These are phyloP conservation scores for Clarias macrocephalus DNA, from an alignment of 2,113 vertebrate species.

Conservation along the genomic window DNA sequence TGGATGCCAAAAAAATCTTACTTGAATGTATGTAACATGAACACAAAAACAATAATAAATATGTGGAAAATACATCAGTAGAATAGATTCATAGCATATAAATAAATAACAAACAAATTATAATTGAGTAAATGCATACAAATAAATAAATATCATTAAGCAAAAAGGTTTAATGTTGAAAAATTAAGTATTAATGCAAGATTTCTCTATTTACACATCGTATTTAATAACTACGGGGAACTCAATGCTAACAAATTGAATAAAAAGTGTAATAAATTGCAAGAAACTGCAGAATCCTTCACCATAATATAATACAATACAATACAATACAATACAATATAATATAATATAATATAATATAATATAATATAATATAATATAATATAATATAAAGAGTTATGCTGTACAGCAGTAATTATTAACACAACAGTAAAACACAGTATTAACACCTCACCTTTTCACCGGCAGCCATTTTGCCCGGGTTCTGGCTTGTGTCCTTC, in stretches of 20 bases:
- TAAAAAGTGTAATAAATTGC: background rate
- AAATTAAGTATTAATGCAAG: background rate
- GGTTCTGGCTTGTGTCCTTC: slow-evolving; percentile 81
- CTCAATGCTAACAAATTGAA: background rate
- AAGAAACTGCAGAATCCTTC: background rate
- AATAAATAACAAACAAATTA: background rate
- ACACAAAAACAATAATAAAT: background rate
- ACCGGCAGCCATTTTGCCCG: slow-evolving; percentile 71
- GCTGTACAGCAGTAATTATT: background rate
- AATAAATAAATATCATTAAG: background rate
- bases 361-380: no score
- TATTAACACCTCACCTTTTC: slow-evolving; percentile 56
- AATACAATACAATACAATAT: no score
- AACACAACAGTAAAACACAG: background rate
- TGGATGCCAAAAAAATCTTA: background rate
- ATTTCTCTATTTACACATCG: background rate
- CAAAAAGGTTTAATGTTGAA: background rate
- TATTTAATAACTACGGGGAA: background rate
- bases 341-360: no score
- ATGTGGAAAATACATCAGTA: background rate
- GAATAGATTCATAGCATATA: background rate
- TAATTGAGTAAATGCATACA: background rate
- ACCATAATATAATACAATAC: no score
- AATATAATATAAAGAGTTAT: no score
- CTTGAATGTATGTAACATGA: background rate